Percentiles rank a stretch among this genome's conserved stretches.
Evolutionary conservation across 2,797 vertebrate genomes (phyloP).

Genomic region (Buceros bicornis): DNA sequence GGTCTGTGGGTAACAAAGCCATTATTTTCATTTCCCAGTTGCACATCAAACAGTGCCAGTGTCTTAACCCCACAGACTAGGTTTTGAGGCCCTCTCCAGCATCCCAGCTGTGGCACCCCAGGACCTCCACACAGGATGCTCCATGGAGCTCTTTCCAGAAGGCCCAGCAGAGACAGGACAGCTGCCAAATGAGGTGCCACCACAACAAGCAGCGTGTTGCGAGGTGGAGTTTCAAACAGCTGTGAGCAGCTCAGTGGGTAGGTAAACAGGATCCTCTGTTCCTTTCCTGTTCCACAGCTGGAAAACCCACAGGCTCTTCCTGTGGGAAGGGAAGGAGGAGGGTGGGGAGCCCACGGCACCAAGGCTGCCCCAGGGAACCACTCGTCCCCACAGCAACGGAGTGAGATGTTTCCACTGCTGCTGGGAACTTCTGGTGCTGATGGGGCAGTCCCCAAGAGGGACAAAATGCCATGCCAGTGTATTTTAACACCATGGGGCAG

Average conservation of each 20-base stretch:
- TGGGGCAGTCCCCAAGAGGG: fast-evolving
- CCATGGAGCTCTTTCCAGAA: background rate
- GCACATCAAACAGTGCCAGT: background rate
- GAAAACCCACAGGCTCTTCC: slow-evolving; percentile 47
- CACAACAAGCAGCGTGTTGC: background rate
- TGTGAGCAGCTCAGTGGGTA: background rate
- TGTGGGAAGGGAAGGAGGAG: slow-evolving; percentile 6
- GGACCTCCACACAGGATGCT: fast-evolving
- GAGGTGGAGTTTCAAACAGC: background rate
- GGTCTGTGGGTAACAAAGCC: background rate
- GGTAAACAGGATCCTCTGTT: slow-evolving; percentile 13
- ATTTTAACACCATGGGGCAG: background rate
- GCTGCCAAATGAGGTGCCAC: background rate
- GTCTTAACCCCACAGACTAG: fast-evolving
- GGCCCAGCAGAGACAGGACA: background rate
- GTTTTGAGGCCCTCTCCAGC: background rate
- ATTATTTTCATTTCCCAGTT: background rate
- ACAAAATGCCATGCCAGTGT: fast-evolving
- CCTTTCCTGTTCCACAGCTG: background rate
- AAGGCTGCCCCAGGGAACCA: background rate
- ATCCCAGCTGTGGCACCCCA: background rate
- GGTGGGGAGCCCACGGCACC: background rate
- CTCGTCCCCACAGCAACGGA: background rate
- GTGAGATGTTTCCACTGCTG: background rate
- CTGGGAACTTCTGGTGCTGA: background rate